These are phyloP conservation scores for Tetrao urogallus DNA, from an alignment of 2,113 vertebrate species.

Conservation along the genomic window DNA sequence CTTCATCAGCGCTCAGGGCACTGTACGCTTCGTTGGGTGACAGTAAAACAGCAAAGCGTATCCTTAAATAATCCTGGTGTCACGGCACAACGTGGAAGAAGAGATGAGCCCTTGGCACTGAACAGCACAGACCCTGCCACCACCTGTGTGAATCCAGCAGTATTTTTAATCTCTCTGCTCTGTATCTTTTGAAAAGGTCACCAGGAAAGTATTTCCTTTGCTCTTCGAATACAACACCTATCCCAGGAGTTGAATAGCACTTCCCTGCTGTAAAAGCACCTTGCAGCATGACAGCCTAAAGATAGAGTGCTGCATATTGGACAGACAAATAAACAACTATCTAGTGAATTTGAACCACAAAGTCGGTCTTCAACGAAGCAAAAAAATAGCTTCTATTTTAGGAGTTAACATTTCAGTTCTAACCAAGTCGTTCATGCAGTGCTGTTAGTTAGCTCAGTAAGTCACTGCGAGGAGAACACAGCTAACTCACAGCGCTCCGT, in stretches of 20 bases:
- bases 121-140: not conserved
- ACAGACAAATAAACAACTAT: not conserved
- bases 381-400: not conserved
- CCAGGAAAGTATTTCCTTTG: not conserved
- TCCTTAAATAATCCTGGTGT: not conserved
- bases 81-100: not conserved
- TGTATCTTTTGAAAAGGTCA: not conserved
- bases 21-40: fast-evolving
- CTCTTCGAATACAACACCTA: not conserved
- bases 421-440: not conserved
- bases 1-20: not conserved
- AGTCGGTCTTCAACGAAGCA: not conserved
- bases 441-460: not conserved
- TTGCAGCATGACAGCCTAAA: fast-evolving
- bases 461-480: not conserved
- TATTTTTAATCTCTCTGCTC: not conserved
- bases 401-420: not conserved
- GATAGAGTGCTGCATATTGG: not conserved
- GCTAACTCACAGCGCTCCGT: fast-evolving
- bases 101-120: not conserved
- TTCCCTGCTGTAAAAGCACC: not conserved
- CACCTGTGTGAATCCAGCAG: fast-evolving
- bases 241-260: not conserved
- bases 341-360: not conserved
- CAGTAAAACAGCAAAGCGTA: not conserved